phyloP scores from a whole-genome alignment of 2,888 invertebrate species.

The Bugulina stolonifera region DNA sequence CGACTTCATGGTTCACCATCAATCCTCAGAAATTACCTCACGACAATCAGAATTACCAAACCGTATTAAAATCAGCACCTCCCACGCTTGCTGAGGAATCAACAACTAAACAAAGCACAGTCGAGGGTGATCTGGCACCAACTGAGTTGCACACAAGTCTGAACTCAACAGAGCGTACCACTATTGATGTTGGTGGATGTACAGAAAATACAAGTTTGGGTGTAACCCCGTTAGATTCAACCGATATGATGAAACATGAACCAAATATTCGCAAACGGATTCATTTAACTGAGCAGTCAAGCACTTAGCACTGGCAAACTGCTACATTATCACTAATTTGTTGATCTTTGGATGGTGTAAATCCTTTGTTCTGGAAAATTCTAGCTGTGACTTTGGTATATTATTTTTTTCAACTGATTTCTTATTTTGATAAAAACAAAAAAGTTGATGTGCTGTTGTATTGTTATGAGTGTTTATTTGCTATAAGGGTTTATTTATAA shows the following conservation, averaged over 20 bases:
- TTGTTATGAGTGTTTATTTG: too few relatives aligned
- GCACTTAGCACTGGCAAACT: constrained; percentile 5
- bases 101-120: neutral
- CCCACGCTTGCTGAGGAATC: neutral
- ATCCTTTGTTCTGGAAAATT: too few relatives aligned
- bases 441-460: too few relatives aligned
- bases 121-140: constrained; percentile 5
- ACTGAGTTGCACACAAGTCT: neutral
- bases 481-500: neutral
- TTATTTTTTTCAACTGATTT: too few relatives aligned
- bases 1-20: neutral
- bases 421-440: too few relatives aligned
- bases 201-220: constrained; percentile 13
- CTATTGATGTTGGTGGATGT: neutral
- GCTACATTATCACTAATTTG: neutral
- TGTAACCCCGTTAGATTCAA: constrained; percentile 23
- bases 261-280: neutral
- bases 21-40: neutral
- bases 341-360: too few relatives aligned
- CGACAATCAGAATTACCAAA: neutral
- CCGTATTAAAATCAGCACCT: neutral
- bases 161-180: constrained; percentile 1
- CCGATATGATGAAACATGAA: constrained; percentile 5
- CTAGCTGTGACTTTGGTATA: too few relatives aligned
- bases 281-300: constrained; percentile 4